phyloP scores from a whole-genome alignment of 2,888 invertebrate species.

The Trissoscelio sp. region DNA sequence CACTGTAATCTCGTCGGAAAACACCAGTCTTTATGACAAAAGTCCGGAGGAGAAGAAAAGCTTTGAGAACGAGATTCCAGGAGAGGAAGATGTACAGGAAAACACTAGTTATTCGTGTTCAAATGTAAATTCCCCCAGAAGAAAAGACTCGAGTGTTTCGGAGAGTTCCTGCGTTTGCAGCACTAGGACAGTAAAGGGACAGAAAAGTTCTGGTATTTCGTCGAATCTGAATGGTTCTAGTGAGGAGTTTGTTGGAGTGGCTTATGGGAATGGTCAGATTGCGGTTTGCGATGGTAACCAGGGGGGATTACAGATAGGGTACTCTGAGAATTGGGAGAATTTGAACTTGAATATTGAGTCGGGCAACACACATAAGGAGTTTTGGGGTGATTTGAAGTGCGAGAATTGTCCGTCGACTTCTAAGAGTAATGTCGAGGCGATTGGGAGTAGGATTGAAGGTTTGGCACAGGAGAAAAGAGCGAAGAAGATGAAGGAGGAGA shows the following conservation, averaged over 20 bases:
- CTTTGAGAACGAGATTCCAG: constrained; percentile 77
- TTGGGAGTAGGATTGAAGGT: constrained; percentile 76
- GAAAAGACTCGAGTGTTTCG: constrained; percentile 74
- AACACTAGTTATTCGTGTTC: constrained; percentile 81
- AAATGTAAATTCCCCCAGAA: constrained; percentile 79
- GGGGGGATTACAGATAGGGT: constrained; percentile 80
- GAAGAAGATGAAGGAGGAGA: constrained; percentile 75
- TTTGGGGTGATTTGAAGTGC: constrained; percentile 81
- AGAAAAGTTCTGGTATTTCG: constrained; percentile 77
- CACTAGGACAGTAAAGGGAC: constrained; percentile 70
- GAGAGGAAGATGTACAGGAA: constrained; percentile 72
- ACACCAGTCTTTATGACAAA: constrained; percentile 86
- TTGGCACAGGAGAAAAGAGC: constrained; percentile 75
- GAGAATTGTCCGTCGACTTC: constrained; percentile 77
- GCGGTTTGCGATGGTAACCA: constrained; percentile 81
- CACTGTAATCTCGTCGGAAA: constrained; percentile 86
- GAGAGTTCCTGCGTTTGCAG: constrained; percentile 79
- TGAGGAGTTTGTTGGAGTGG: constrained; percentile 81
- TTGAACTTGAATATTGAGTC: constrained; percentile 80
- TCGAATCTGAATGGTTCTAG: constrained; percentile 80
- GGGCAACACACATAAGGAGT: constrained; percentile 78
- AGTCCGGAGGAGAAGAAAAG: constrained; percentile 82
- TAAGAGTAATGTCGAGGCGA: constrained; percentile 73
- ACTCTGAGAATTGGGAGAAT: constrained; percentile 82
- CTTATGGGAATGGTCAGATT: constrained; percentile 81